Conservation (phyloP, 2,113 vertebrate species). For the Syngnathus scovelli region DNA sequence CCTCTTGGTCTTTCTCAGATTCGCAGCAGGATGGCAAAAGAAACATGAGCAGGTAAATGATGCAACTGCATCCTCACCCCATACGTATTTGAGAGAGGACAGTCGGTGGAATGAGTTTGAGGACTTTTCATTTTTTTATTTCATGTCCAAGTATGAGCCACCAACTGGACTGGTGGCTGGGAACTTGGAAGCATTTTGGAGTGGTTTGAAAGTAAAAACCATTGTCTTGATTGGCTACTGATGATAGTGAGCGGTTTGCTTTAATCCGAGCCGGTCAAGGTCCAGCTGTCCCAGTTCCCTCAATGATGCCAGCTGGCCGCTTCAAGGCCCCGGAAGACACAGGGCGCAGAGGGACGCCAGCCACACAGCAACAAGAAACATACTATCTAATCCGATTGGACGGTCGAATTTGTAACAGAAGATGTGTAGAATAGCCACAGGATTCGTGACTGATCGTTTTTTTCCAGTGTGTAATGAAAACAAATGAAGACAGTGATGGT, state of each 20-base stretch:
- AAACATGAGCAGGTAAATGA: slow-evolving; percentile 31
- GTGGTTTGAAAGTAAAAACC: slow-evolving; percentile 43
- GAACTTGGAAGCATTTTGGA: slow-evolving; percentile 36
- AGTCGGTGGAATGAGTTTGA: slow-evolving; percentile 24
- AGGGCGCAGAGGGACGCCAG: slow-evolving; percentile 28
- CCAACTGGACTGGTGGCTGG: slow-evolving; percentile 34
- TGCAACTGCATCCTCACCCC: slow-evolving; percentile 15
- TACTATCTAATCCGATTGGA: slow-evolving; percentile 25
- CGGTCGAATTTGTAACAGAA: slow-evolving; percentile 36
- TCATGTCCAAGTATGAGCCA: slow-evolving; percentile 45
- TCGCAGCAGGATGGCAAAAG: slow-evolving; percentile 17
- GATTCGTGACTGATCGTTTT: slow-evolving; percentile 43
- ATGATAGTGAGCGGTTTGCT: slow-evolving; percentile 42
- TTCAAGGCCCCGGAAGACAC: slow-evolving; percentile 35
- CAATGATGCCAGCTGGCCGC: slow-evolving; percentile 51
- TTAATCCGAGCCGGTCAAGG: slow-evolving; percentile 57
- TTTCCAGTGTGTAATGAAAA: slow-evolving; percentile 34
- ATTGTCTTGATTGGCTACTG: slow-evolving; percentile 50
- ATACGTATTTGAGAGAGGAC: slow-evolving; percentile 25
- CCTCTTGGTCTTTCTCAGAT: slow-evolving; percentile 21
- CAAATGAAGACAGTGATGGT: slow-evolving; percentile 22
- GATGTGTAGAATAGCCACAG: slow-evolving; percentile 32
- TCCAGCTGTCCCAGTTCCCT: slow-evolving; percentile 53
- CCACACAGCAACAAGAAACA: slow-evolving; percentile 20
- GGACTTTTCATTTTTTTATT: slow-evolving; percentile 38